These are phyloP conservation scores for Candidula unifasciata DNA, from an alignment of 2,888 invertebrate species.

Conservation along the genomic window DNA sequence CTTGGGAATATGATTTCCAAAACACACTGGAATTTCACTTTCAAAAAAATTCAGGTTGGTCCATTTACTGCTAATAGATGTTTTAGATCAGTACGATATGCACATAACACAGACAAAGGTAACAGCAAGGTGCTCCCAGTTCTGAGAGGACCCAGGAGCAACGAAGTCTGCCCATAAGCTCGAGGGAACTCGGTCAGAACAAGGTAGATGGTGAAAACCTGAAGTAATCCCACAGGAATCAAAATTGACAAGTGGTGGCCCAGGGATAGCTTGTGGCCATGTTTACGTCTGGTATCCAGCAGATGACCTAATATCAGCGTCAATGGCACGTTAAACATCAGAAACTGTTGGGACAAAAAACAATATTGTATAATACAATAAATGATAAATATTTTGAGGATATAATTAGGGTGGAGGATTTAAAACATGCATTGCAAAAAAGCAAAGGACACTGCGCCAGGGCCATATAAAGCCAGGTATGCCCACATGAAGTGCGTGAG, in stretches of 20 bases:
- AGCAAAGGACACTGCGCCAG: too few species aligned
- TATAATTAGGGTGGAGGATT: too few species aligned
- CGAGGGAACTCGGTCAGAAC: conserved; percentile 84
- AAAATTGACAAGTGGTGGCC: conserved; percentile 56
- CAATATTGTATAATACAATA: background rate
- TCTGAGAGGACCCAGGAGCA: conserved; percentile 87
- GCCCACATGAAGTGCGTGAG: too few species aligned
- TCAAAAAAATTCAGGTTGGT: background rate
- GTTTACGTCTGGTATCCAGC: conserved; percentile 81
- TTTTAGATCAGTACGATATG: conserved; percentile 32
- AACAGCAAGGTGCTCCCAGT: conserved; percentile 88
- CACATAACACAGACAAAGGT: conserved; percentile 64
- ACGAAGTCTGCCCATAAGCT: conserved; percentile 88
- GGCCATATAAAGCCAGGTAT: too few species aligned
- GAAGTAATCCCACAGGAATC: conserved; percentile 62
- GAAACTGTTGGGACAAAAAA: conserved; percentile 71
- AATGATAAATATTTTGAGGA: too few species aligned
- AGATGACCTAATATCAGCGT: conserved; percentile 85
- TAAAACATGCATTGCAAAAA: too few species aligned
- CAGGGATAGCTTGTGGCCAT: conserved; percentile 46
- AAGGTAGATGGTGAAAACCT: conserved; percentile 82
- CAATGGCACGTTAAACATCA: conserved; percentile 87
- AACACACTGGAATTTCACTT: too few species aligned
- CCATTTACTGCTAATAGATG: conserved; percentile 26
- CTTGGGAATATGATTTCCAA: too few species aligned